Percentiles rank a stretch among this genome's conserved stretches.
Evolutionary conservation across 2,888 invertebrate genomes (phyloP).

Genomic region (Himalopsyche anomala): DNA sequence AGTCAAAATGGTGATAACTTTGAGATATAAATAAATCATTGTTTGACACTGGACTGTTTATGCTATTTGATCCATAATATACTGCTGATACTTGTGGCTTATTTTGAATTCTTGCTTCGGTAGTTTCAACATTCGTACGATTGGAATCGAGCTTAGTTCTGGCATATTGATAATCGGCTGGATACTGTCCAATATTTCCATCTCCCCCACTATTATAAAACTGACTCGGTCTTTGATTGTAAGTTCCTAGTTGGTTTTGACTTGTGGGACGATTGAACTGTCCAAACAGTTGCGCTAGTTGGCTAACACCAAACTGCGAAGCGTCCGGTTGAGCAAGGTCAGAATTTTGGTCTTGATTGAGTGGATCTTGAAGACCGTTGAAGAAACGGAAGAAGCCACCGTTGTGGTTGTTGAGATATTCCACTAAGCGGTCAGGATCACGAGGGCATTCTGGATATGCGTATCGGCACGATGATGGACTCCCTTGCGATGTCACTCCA

Average conservation of each 20-base stretch:
- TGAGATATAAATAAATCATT: conserved; percentile 61
- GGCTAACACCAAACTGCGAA: conserved; percentile 46
- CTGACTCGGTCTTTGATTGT: conserved; percentile 45
- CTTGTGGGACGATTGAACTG: conserved; percentile 29
- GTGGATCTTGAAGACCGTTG: conserved; percentile 71
- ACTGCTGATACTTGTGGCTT: conserved; percentile 43
- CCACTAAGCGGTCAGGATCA: conserved; percentile 83
- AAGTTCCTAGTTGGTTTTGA: neutral
- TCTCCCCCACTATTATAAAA: conserved; percentile 69
- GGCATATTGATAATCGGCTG: conserved; percentile 47
- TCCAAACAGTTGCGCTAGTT: conserved; percentile 56
- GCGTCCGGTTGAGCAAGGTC: neutral
- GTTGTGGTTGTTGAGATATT: conserved; percentile 90
- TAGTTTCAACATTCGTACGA: conserved; percentile 64
- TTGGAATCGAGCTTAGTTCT: conserved; percentile 59
- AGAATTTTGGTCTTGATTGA: conserved; percentile 62
- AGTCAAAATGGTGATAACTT: conserved; percentile 54
- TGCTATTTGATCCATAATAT: conserved; percentile 66
- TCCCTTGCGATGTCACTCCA: conserved; percentile 82
- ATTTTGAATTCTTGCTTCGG: conserved; percentile 65
- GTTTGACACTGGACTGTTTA: conserved; percentile 23
- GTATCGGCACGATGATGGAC: conserved; percentile 77
- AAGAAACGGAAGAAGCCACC: conserved; percentile 91
- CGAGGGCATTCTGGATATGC: conserved; percentile 86
- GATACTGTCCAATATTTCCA: conserved; percentile 53